Base-by-base conservation (phyloP, 2,888 invertebrate genomes). In the Platycheirus rosarum region DNA sequence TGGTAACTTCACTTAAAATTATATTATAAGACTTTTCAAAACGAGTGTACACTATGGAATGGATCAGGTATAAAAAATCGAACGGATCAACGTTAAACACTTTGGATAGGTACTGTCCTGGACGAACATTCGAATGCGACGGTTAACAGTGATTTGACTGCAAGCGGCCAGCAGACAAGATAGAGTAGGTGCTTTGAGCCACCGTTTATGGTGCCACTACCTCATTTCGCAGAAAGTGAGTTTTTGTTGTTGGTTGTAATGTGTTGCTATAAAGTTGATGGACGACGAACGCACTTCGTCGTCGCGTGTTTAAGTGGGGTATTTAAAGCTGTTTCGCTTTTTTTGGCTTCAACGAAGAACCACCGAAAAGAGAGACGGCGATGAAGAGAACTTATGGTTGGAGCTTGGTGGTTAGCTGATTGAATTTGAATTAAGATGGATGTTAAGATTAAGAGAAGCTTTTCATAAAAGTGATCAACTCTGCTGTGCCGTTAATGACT, bases 71-170 rank as follows among this genome's bases (percentile, higher is more conserved):
- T n/a, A 53, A 53, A 2, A 35, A 53, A 16, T 23, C 53, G 8
- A 8, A 48, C 35, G 53, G 23, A 13, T 66, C 13, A 46, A 51
- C 26, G 63, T 74, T 44, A 74, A 37, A 20, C 40, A 40, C 14
- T 57, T 57, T 23, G 40, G n/a, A n/a, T n/a, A n/a, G n/a, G 40
- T 9, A 65, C 75, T 69, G 53, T 66, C 66, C 70, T 80, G 65
- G 29, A 76, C 70, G 80, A 71, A 80, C 76, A 70, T 76, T 80
- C 80, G 55, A 76, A 66, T 66, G 35, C 76, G 76, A 66, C 80
- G 80, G 70, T 53, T 76, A 42, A 76, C 32, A 76, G 66, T 66
- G 80, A 46, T 80, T 80, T 80, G 76, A 60, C 60, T 70, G 66
- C 70, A 49, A 57, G 76, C 80, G 70, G 26, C 48, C 40, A 70